A percentile compares a stretch with the other conserved stretches of the same genome.
Conservation (phyloP, 2,888 invertebrate genomes). For the Isotomurus palustris region DNA sequence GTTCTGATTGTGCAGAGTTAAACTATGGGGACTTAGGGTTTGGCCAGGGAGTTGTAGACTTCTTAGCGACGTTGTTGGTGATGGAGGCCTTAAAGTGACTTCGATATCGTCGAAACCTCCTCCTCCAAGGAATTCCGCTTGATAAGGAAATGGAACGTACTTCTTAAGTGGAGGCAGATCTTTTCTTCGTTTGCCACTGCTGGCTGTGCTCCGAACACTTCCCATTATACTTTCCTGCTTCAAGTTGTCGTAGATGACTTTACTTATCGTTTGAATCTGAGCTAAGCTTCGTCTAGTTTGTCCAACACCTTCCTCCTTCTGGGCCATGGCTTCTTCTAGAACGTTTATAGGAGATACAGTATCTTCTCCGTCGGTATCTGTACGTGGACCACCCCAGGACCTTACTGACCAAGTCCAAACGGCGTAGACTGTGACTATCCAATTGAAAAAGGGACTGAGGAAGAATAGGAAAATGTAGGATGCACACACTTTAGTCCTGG, state of each 20-base stretch:
- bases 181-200: neutral
- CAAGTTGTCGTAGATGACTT: slow-evolving; percentile 13
- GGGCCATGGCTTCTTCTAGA: slow-evolving; percentile 16
- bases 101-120: neutral
- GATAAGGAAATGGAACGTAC: slow-evolving; percentile 20
- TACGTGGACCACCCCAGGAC: slow-evolving; percentile 31
- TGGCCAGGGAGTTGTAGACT: neutral
- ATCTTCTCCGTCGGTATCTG: slow-evolving; percentile 13
- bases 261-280: slow-evolving; percentile 11
- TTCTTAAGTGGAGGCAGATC: slow-evolving; percentile 7
- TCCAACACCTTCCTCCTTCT: slow-evolving; percentile 11
- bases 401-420: slow-evolving; percentile 28
- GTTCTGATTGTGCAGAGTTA: neutral
- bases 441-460: slow-evolving; percentile 17
- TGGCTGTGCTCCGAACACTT: neutral
- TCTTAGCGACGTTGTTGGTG: slow-evolving; percentile 7
- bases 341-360: neutral
- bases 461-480: slow-evolving; percentile 20
- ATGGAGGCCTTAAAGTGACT: neutral
- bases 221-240: too few species aligned
- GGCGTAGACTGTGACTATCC: slow-evolving; percentile 20
- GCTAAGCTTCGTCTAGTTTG: slow-evolving; percentile 13
- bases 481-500: slow-evolving; percentile 11
- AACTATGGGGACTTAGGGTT: neutral
- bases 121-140: slow-evolving; percentile 18